phyloP scores from a whole-genome alignment of 35 echinoderm and acorn worm species.

The Hemicentrotus pulcherrimus region DNA sequence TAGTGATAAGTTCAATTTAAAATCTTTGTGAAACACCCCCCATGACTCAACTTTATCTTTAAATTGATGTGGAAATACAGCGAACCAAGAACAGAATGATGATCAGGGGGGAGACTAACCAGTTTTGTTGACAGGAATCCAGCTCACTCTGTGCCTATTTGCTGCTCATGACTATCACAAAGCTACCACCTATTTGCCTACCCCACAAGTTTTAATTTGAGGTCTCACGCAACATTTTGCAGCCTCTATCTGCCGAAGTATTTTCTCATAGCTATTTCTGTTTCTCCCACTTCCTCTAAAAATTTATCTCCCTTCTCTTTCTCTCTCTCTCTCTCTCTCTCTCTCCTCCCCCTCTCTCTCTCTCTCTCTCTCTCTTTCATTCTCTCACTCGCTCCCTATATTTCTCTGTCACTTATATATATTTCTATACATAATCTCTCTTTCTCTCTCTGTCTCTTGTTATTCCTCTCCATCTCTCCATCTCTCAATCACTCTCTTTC shows the following conservation, averaged over 20 bases:
- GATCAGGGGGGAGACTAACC: background rate
- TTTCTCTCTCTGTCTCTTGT: too few relatives aligned
- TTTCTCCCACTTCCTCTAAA: background rate
- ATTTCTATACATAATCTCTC: background rate
- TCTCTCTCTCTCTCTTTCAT: too few relatives aligned
- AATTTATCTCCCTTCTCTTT: background rate
- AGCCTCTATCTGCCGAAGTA: background rate
- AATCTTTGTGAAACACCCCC: too few relatives aligned
- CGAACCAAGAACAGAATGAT: background rate
- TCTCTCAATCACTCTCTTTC: background rate
- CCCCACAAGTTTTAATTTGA: slow-evolving; percentile 53
- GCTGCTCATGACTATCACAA: slow-evolving; percentile 36
- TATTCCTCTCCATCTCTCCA: too few relatives aligned
- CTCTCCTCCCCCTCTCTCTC: background rate
- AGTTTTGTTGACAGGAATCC: slow-evolving; percentile 9
- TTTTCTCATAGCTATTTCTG: slow-evolving; percentile 16
- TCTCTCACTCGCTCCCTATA: background rate
- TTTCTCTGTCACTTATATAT: too few relatives aligned
- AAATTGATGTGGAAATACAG: background rate
- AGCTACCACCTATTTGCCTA: background rate
- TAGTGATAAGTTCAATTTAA: too few relatives aligned
- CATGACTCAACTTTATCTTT: background rate
- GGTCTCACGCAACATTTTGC: slow-evolving; percentile 52
- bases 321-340: background rate
- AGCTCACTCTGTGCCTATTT: slow-evolving; percentile 32